phyloP scores from a whole-genome alignment of 2,113 vertebrate species.

The Galemys pyrenaicus region DNA sequence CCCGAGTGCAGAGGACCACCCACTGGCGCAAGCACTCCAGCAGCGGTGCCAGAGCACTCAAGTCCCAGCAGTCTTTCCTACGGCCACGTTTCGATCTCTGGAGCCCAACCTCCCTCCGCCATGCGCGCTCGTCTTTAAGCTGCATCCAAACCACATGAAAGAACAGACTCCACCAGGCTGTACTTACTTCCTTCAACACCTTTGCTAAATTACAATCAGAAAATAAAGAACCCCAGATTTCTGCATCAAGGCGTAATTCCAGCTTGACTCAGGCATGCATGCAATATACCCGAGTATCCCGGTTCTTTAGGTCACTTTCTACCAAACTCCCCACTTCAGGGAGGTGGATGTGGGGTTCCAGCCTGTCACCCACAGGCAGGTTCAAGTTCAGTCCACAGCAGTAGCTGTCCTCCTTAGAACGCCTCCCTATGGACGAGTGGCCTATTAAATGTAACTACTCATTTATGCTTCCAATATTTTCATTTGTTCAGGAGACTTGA shows the following conservation, averaged over 20 bases:
- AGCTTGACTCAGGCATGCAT: not conserved
- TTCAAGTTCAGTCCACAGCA: too few species aligned
- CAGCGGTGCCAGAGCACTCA: not conserved
- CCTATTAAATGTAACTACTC: constrained; percentile 42
- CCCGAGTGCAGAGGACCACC: not conserved
- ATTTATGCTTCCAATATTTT: constrained; percentile 23
- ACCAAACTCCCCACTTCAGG: not conserved
- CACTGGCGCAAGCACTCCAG: not conserved
- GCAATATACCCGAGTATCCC: not conserved
- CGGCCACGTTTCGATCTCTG: not conserved
- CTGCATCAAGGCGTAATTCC: constrained; percentile 11
- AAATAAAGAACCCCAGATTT: constrained; percentile 55
- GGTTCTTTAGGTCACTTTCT: not conserved
- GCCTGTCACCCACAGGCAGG: not conserved
- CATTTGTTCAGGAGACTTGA: not conserved
- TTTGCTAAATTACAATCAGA: constrained; percentile 57
- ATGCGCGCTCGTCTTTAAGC: constrained; percentile 56
- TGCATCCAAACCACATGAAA: constrained; percentile 75
- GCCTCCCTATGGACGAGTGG: not conserved
- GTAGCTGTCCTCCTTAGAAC: constrained; percentile 22
- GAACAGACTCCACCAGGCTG: constrained; percentile 40
- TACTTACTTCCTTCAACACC: constrained; percentile 68
- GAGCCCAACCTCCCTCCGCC: not conserved
- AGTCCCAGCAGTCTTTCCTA: not conserved
- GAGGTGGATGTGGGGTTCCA: not conserved